Evolutionary conservation across 1,140 invertebrate genomes (phyloP).

Genomic region (Cotesia typhae): DNA sequence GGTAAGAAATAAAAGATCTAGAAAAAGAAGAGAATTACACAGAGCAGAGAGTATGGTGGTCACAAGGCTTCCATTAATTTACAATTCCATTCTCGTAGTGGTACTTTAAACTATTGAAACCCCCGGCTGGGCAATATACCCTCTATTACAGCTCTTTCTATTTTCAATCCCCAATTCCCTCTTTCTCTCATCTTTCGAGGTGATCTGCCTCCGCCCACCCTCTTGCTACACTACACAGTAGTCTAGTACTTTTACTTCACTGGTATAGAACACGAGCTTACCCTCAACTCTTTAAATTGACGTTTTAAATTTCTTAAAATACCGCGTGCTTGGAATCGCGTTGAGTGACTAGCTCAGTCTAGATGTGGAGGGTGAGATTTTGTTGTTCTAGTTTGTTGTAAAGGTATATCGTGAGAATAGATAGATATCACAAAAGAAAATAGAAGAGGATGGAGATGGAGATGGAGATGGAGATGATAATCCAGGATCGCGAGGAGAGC

Average conservation of each 20-base stretch:
- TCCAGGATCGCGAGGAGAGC: conserved; percentile 1
- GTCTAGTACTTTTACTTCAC: no score
- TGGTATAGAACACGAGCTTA: no score
- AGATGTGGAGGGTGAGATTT: conserved; percentile 7
- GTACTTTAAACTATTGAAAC: conserved; percentile 1
- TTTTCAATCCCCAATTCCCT: background rate
- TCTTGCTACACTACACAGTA: no score
- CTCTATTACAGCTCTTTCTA: background rate
- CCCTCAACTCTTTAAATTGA: no score
- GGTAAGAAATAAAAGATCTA: conserved; percentile 20
- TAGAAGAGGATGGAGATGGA: background rate
- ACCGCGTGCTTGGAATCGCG: no score
- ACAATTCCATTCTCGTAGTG: conserved; percentile 8
- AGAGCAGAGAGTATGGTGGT: background rate
- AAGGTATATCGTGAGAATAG: background rate
- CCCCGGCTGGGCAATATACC: background rate
- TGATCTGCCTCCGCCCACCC: no score
- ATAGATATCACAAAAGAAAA: background rate
- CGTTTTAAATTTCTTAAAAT: no score
- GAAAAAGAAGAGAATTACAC: conserved; percentile 4
- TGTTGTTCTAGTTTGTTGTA: background rate
- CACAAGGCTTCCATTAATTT: conserved; percentile 26
- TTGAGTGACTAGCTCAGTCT: background rate
- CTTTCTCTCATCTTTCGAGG: background rate
- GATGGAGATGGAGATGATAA: conserved; percentile 9